phyloP scores from a whole-genome alignment of 1,140 invertebrate species.

The Schlechtendalia chinensis region DNA sequence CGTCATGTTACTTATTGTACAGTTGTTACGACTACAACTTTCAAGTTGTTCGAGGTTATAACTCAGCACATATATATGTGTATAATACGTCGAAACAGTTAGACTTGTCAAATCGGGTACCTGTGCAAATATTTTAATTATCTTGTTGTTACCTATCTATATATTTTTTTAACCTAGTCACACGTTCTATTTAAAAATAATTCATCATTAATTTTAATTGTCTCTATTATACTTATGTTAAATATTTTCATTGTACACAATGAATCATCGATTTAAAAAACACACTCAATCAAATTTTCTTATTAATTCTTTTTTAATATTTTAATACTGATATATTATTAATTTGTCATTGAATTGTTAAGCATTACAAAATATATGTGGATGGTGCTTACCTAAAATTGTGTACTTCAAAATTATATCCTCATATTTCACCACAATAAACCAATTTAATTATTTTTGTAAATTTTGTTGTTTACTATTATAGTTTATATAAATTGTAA shows the following conservation, averaged over 20 bases:
- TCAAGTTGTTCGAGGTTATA: too few species aligned
- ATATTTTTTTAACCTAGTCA: constrained; percentile 9
- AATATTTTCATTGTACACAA: background rate
- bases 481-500: background rate
- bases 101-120: background rate
- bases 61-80: too few species aligned
- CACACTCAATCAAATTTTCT: constrained; percentile 24
- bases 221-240: background rate
- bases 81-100: background rate
- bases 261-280: too few species aligned
- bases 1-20: too few species aligned
- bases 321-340: background rate
- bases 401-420: background rate
- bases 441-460: constrained; percentile 4
- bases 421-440: background rate
- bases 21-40: too few species aligned
- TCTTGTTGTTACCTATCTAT: background rate
- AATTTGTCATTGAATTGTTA: background rate
- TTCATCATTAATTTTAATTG: background rate
- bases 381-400: background rate
- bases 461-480: background rate
- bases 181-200: constrained; percentile 10
- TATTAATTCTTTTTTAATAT: too few species aligned
- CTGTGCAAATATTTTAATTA: background rate
- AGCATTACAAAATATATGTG: background rate